phyloP scores from a whole-genome alignment of 1,140 invertebrate species.

The Drosophila watanabei region DNA sequence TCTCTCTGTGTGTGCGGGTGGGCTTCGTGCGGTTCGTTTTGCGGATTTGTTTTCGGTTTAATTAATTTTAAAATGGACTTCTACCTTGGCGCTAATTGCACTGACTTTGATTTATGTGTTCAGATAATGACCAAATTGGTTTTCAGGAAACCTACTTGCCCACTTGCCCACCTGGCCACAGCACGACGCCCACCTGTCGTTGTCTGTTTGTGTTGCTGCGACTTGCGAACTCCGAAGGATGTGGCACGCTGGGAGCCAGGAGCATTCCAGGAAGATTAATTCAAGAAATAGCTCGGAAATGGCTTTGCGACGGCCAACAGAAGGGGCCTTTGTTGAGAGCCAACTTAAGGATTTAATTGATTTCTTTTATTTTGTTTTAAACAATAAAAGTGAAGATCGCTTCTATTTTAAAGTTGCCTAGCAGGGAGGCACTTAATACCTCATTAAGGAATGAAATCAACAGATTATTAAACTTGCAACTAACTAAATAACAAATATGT shows the following conservation, averaged over 20 bases:
- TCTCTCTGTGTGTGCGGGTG: slow-evolving; percentile 29
- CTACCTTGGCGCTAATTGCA: slow-evolving; percentile 63
- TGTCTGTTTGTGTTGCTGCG: slow-evolving; percentile 34
- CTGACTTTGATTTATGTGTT: slow-evolving; percentile 63
- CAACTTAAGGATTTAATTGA: slow-evolving; percentile 22
- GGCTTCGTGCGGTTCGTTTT: slow-evolving; percentile 61
- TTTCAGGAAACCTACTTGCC: slow-evolving; percentile 36
- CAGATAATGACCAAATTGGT: slow-evolving; percentile 63
- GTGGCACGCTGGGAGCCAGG: slow-evolving; percentile 24
- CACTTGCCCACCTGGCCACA: background rate
- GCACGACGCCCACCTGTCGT: slow-evolving; percentile 4
- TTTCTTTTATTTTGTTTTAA: background rate
- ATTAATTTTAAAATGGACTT: slow-evolving; percentile 63
- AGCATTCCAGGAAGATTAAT: slow-evolving; percentile 40
- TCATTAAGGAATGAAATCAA: background rate
- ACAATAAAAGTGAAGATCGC: background rate
- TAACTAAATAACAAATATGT: background rate
- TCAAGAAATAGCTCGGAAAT: slow-evolving; percentile 26
- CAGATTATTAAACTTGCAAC: background rate
- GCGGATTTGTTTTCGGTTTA: slow-evolving; percentile 64
- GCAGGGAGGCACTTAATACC: background rate
- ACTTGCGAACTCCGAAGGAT: slow-evolving; percentile 7
- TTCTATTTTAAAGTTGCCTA: background rate
- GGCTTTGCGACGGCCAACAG: slow-evolving; percentile 14
- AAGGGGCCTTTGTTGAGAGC: slow-evolving; percentile 24